Conservation (phyloP, 1,140 invertebrate genomes). For the Conus betulinus region DNA sequence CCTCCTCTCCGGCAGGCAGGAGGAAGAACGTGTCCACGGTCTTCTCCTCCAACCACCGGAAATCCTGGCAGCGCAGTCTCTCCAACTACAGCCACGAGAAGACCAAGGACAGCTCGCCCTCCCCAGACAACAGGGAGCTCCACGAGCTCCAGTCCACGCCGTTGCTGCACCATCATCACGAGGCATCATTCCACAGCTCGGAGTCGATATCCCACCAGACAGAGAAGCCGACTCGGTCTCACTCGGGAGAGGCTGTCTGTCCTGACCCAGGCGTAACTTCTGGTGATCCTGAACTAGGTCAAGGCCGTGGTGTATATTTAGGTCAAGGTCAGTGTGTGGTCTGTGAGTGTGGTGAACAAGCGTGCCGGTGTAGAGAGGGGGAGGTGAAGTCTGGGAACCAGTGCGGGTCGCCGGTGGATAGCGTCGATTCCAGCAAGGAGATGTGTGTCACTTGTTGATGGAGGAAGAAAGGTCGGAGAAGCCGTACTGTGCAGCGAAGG, state of each 20-base stretch:
- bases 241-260: not conserved
- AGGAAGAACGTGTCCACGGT: constrained; percentile 34
- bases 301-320: not conserved
- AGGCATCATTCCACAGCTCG: not conserved
- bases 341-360: not conserved
- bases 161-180: not conserved
- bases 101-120: not conserved
- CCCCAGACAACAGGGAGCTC: not conserved
- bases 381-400: not conserved
- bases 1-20: not conserved
- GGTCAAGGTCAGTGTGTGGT: not conserved
- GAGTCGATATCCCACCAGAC: not conserved
- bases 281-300: not conserved
- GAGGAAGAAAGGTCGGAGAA: not conserved
- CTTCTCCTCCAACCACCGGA: constrained; percentile 27
- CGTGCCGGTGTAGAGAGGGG: not conserved
- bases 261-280: not conserved
- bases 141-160: not conserved
- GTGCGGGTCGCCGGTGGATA: too few species aligned
- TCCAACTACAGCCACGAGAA: constrained; percentile 34
- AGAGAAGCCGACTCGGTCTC: not conserved
- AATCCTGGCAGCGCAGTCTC: constrained; percentile 23
- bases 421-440: not conserved
- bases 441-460: not conserved
- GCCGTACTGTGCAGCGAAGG: not conserved